phyloP scores from a whole-genome alignment of 2,888 invertebrate genomes.

The Tachina lurida region DNA sequence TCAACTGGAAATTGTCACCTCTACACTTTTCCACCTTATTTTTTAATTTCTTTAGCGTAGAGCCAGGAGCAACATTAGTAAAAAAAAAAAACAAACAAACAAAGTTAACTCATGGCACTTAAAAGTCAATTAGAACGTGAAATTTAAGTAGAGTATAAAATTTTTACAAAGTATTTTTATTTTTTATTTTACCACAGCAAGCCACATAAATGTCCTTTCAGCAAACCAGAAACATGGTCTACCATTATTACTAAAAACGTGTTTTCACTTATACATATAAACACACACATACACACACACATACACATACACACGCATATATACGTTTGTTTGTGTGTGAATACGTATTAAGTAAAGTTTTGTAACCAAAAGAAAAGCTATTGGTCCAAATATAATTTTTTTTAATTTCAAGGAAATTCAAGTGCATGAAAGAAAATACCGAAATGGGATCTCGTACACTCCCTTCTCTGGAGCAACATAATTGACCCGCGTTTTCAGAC shows the following conservation, averaged over 20 bases:
- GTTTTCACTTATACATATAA: background rate
- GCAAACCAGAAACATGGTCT: slow-evolving; percentile 56
- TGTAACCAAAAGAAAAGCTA: background rate
- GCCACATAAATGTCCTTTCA: slow-evolving; percentile 59
- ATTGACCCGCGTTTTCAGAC: slow-evolving; percentile 22
- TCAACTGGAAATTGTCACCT: slow-evolving; percentile 38
- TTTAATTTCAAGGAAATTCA: background rate
- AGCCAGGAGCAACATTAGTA: slow-evolving; percentile 9
- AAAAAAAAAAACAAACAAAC: background rate
- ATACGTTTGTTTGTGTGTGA: background rate
- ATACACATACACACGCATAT: background rate
- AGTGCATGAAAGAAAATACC: background rate
- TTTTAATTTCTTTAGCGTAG: background rate
- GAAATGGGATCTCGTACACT: background rate
- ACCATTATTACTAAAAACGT: slow-evolving; percentile 57
- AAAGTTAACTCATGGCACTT: slow-evolving; percentile 39
- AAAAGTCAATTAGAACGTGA: slow-evolving; percentile 66
- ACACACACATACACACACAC: background rate
- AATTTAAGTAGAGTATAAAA: slow-evolving; percentile 51
- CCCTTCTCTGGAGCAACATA: background rate
- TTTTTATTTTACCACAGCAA: slow-evolving; percentile 24
- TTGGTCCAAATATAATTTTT: background rate
- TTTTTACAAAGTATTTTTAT: slow-evolving; percentile 32
- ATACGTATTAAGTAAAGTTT: background rate
- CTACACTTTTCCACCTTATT: background rate